Evolutionary conservation across 2,113 vertebrate genomes (phyloP).

Genomic region (Beaufortia kweichowensis): DNA sequence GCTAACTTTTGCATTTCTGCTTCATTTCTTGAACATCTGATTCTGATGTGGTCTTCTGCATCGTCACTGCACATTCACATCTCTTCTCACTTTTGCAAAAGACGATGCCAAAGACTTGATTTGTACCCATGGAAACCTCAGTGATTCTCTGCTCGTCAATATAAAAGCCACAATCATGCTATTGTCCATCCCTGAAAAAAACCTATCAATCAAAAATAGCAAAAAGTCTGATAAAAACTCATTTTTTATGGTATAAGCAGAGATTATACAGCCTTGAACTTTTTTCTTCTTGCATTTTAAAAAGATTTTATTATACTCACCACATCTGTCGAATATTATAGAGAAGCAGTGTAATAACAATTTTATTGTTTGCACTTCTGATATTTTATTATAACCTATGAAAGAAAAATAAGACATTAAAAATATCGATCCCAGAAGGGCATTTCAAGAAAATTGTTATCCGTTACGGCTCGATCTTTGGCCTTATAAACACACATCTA

Average conservation of each 20-base stretch:
- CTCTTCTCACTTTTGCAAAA: conserved; percentile 28
- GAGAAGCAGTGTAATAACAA: not conserved
- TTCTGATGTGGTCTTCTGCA: conserved; percentile 36
- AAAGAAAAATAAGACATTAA: not conserved
- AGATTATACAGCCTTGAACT: too few relatives aligned
- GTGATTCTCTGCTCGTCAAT: conserved; percentile 10
- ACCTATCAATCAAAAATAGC: not conserved
- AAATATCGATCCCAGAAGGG: not conserved
- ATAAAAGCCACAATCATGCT: conserved; percentile 43
- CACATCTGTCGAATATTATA: not conserved
- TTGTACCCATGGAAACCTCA: conserved; percentile 51
- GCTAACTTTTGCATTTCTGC: conserved; percentile 53
- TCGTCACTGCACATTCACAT: conserved; percentile 5
- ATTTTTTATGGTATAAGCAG: too few relatives aligned
- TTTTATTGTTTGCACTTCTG: not conserved
- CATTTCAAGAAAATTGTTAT: not conserved
- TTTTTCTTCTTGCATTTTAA: not conserved
- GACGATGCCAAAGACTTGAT: conserved; percentile 43
- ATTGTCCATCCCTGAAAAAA: conserved; percentile 24
- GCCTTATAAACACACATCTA: not conserved
- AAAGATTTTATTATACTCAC: not conserved
- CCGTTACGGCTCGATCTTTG: not conserved
- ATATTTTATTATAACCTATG: not conserved
- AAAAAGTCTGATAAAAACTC: too few relatives aligned
- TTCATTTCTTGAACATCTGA: conserved; percentile 53